A percentile compares a stretch with the other conserved stretches of the same genome.
Evolutionary conservation across 2,888 invertebrate genomes (phyloP).

Genomic region (Pollenia labialis): DNA sequence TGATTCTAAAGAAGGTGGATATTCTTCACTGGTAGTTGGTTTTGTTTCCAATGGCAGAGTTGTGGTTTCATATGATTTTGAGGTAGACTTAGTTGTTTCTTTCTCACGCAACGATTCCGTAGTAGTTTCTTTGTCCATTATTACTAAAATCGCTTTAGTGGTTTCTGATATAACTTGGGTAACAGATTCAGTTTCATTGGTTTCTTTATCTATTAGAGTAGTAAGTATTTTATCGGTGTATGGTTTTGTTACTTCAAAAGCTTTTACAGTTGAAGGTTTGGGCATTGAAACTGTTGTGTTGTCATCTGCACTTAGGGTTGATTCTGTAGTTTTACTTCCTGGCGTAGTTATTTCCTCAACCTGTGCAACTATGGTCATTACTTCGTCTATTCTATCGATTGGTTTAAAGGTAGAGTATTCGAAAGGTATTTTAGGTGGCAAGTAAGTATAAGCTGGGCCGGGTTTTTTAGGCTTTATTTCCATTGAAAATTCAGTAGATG

Average conservation of each 20-base stretch:
- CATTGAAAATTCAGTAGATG: not conserved
- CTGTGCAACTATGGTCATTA: not conserved
- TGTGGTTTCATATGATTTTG: constrained; percentile 6
- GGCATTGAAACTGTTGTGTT: not conserved
- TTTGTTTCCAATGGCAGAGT: not conserved
- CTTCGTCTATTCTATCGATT: not conserved
- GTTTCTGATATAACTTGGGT: not conserved
- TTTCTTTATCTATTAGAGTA: not conserved
- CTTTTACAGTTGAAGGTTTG: too few species aligned
- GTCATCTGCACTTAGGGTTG: not conserved
- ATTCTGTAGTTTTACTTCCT: not conserved
- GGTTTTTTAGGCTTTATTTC: constrained; percentile 2
- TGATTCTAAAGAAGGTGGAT: not conserved
- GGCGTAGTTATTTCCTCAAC: not conserved
- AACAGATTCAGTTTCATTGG: not conserved
- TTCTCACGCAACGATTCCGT: not conserved
- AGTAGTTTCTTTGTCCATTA: not conserved
- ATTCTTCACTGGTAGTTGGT: not conserved
- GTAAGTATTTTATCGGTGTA: too few species aligned
- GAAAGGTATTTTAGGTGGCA: constrained; percentile 14
- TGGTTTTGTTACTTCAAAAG: too few species aligned
- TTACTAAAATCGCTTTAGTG: not conserved
- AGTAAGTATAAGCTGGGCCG: not conserved
- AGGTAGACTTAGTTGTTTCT: constrained; percentile 14
- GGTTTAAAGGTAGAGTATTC: constrained; percentile 31